Percentiles rank a stretch among this genome's conserved stretches.
phyloP scores from a whole-genome alignment of 2,888 invertebrate species.

The Drosophila helvetica region DNA sequence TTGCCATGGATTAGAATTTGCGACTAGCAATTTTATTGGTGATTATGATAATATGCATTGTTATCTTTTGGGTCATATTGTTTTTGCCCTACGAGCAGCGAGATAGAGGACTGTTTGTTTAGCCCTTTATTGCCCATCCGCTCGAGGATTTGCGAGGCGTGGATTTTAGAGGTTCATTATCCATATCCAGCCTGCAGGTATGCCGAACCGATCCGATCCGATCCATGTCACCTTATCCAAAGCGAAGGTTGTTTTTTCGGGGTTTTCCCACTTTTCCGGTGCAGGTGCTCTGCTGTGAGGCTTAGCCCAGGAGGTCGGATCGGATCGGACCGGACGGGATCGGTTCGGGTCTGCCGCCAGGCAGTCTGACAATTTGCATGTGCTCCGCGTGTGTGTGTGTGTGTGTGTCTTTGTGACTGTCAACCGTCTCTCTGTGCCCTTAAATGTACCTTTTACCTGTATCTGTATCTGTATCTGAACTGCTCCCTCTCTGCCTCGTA shows the following conservation, averaged over 20 bases:
- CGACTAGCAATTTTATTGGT: slow-evolving; percentile 68
- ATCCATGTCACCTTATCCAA: not conserved
- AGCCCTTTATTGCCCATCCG: slow-evolving; percentile 57
- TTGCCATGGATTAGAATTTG: slow-evolving; percentile 19
- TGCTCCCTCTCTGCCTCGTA: slow-evolving; percentile 43
- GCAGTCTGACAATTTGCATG: slow-evolving; percentile 72
- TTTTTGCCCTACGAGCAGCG: slow-evolving; percentile 16
- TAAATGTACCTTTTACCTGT: slow-evolving; percentile 5
- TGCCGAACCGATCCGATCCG: not conserved
- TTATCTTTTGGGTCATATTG: slow-evolving; percentile 59
- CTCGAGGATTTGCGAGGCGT: slow-evolving; percentile 64
- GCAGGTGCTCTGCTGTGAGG: slow-evolving; percentile 60
- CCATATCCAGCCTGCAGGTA: slow-evolving; percentile 15
- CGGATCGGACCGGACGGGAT: not conserved
- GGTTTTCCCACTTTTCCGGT: slow-evolving; percentile 56
- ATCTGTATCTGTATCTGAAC: not conserved
- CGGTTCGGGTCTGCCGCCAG: slow-evolving; percentile 57
- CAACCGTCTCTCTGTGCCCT: not conserved
- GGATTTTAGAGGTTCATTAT: slow-evolving; percentile 81
- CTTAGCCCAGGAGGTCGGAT: slow-evolving; percentile 35
- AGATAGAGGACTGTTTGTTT: slow-evolving; percentile 45
- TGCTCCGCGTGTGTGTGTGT: slow-evolving; percentile 28
- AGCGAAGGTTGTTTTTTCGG: slow-evolving; percentile 3
- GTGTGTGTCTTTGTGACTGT: not conserved
- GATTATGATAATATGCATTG: slow-evolving; percentile 73